A percentile compares a stretch with the other conserved stretches of the same genome.
These are phyloP conservation scores for Leptopilina syphax DNA, from an alignment of 2,888 invertebrate genomes.

Conservation along the genomic window DNA sequence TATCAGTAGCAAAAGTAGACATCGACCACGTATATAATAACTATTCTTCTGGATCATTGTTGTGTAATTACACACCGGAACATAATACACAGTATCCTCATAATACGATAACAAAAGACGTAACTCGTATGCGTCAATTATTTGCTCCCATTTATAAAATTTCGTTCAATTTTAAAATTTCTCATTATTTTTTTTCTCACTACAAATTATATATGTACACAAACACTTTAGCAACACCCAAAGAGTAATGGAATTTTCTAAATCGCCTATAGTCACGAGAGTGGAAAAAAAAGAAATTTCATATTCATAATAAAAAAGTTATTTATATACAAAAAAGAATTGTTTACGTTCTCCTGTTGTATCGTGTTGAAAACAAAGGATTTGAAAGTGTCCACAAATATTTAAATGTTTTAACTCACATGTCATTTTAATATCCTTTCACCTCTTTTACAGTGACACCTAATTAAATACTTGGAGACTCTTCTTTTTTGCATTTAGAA, in stretches of 20 bases:
- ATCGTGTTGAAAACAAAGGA: background rate
- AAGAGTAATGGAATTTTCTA: conserved; percentile 12
- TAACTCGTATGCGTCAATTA: conserved; percentile 55
- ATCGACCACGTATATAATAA: conserved; percentile 6
- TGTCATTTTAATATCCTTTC: conserved; percentile 9
- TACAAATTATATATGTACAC: conserved; percentile 47
- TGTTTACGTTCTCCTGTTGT: too few species aligned
- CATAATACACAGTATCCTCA: conserved; percentile 49
- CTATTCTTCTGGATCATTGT: conserved; percentile 4
- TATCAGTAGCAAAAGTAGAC: conserved; percentile 17
- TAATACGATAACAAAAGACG: conserved; percentile 52
- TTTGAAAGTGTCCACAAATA: background rate
- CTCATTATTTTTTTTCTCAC: conserved; percentile 41
- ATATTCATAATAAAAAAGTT: background rate
- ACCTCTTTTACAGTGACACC: background rate
- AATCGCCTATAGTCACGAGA: too few species aligned
- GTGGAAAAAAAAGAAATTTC: background rate
- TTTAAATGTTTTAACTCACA: background rate
- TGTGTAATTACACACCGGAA: conserved; percentile 15
- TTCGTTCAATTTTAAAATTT: conserved; percentile 60
- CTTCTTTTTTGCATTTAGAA: background rate
- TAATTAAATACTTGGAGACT: background rate
- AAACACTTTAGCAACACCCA: conserved; percentile 22
- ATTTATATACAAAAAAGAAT: background rate
- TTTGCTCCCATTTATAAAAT: conserved; percentile 64